phyloP scores from a whole-genome alignment of 1,140 invertebrate genomes.

The Lepidurus packardi region DNA sequence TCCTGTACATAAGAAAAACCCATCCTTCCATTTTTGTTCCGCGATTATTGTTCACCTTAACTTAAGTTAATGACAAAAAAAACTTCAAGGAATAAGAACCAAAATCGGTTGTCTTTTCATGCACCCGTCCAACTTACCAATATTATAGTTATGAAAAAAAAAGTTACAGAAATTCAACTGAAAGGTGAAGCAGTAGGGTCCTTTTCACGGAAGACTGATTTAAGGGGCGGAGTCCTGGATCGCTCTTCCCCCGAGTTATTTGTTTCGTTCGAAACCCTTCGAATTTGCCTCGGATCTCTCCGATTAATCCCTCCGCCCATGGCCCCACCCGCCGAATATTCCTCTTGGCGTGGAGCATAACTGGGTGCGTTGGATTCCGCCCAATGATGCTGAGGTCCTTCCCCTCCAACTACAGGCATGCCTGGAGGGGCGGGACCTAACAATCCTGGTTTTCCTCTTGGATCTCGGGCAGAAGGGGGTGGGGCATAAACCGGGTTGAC shows the following conservation, averaged over 20 bases:
- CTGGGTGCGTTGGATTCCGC: background rate
- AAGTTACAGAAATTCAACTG: background rate
- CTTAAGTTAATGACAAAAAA: background rate
- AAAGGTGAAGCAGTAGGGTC: background rate
- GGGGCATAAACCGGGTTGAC: conserved; percentile 12
- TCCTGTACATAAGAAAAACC: conserved; percentile 11
- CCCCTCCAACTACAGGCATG: conserved; percentile 16
- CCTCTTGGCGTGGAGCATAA: conserved; percentile 1
- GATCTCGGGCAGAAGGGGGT: conserved; percentile 13
- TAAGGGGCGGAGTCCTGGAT: background rate
- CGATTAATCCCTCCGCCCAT: conserved; percentile 24
- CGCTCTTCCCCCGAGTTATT: background rate
- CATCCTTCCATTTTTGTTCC: background rate
- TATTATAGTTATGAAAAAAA: background rate
- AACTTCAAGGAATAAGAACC: background rate
- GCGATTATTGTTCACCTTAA: background rate
- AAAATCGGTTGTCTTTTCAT: background rate
- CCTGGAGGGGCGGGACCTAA: conserved; percentile 31
- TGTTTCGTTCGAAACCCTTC: background rate
- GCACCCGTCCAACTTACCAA: background rate
- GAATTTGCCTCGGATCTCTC: conserved; percentile 30
- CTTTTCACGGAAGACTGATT: conserved; percentile 21
- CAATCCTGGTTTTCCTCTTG: conserved; percentile 26
- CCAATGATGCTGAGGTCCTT: background rate
- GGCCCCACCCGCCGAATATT: background rate